These are phyloP conservation scores for Dendrocincla fuliginosa DNA, from an alignment of 2,797 vertebrate genomes.

Conservation along the genomic window DNA sequence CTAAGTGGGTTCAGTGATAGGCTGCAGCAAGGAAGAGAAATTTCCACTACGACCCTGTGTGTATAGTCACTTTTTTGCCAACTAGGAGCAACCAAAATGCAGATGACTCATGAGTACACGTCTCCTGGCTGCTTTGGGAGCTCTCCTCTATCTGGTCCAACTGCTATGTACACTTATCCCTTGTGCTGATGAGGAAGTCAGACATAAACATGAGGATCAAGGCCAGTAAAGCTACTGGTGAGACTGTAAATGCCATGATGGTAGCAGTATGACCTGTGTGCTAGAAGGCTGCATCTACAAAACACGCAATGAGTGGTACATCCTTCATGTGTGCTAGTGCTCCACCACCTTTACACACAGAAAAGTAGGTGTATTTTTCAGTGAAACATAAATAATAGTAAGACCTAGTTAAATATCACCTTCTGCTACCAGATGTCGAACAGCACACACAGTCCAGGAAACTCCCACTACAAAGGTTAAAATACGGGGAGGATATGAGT, in stretches of 20 bases:
- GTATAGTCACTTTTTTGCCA: background rate
- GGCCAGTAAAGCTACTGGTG: background rate
- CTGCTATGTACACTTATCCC: background rate
- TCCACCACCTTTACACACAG: background rate
- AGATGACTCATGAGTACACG: slow-evolving; percentile 6
- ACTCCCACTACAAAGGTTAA: background rate
- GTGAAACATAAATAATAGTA: background rate
- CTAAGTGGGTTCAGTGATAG: background rate
- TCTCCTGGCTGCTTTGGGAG: slow-evolving; percentile 1
- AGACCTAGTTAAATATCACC: background rate
- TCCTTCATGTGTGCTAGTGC: background rate
- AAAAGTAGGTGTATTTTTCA: background rate
- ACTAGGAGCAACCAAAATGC: background rate
- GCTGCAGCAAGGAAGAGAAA: background rate
- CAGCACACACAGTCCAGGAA: background rate
- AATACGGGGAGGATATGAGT: background rate
- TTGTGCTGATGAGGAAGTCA: slow-evolving; percentile 12
- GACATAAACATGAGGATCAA: background rate
- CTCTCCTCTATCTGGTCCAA: background rate
- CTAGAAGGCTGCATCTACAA: background rate
- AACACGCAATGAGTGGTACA: background rate
- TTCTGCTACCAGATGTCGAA: background rate
- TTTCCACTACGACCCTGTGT: background rate
- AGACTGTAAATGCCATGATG: background rate
- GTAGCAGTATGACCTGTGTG: background rate